Evolutionary conservation across 2,888 invertebrate genomes (phyloP).

Genomic region (Eledona agricola): DNA sequence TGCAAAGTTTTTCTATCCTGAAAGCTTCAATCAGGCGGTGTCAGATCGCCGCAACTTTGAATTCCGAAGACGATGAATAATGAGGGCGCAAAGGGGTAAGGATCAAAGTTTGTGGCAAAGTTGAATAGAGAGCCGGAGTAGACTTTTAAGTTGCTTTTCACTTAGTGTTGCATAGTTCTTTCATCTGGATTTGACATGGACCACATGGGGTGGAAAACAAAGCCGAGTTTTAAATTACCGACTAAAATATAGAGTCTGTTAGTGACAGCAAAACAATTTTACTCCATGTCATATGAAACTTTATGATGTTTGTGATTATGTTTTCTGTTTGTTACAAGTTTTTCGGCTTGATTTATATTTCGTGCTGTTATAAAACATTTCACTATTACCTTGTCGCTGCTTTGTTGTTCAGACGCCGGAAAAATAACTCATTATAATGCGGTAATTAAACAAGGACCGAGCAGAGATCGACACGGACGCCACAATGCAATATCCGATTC

Average conservation of each 20-base stretch:
- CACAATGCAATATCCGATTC: conserved; percentile 7
- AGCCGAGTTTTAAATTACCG: conserved; percentile 56
- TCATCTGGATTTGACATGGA: conserved; percentile 53
- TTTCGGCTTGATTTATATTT: conserved; percentile 49
- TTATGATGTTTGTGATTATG: conserved; percentile 56
- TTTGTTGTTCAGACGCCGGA: too few species aligned
- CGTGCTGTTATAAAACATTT: conserved; percentile 41
- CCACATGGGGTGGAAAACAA: conserved; percentile 56
- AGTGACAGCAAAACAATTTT: conserved; percentile 55
- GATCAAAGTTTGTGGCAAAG: conserved; percentile 29
- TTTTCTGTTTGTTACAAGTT: conserved; percentile 50
- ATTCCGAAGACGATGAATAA: conserved; percentile 29
- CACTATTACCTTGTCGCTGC: conserved; percentile 41
- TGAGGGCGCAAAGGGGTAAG: conserved; percentile 24
- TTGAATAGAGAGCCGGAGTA: conserved; percentile 20
- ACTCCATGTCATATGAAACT: conserved; percentile 55
- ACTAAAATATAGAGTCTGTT: conserved; percentile 54
- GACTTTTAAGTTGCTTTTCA: conserved; percentile 41
- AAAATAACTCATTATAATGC: too few species aligned
- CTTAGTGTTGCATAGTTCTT: conserved; percentile 49
- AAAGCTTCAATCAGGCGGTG: conserved; percentile 15
- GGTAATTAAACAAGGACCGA: conserved; percentile 13
- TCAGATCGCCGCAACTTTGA: conserved; percentile 20
- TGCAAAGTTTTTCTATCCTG: conserved; percentile 24
- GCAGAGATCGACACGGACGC: conserved; percentile 14